phyloP scores from a whole-genome alignment of 2,113 vertebrate genomes.

The Cariama cristata region DNA sequence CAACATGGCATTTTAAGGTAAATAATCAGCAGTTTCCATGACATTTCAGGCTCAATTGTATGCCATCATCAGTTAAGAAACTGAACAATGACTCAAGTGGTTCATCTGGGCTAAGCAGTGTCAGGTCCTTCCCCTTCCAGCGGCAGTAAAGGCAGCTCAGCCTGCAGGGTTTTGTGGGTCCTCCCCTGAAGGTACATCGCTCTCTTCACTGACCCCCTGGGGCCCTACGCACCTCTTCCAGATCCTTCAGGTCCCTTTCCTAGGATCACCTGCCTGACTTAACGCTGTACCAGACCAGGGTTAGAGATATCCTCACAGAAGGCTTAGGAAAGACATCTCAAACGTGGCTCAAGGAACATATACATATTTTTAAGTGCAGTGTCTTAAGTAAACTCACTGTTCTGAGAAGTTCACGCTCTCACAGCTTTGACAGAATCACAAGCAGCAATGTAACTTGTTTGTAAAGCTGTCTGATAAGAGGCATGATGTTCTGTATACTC shows the following conservation, averaged over 20 bases:
- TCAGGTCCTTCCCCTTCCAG: background rate
- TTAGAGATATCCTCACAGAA: background rate
- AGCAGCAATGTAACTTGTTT: background rate
- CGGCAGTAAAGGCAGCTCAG: background rate
- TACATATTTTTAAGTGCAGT: background rate
- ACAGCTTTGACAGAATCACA: background rate
- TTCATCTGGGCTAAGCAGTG: background rate
- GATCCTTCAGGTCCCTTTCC: background rate
- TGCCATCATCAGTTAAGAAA: background rate
- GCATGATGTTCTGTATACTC: background rate
- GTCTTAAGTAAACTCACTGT: background rate
- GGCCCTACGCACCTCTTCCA: background rate
- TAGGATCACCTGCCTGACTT: background rate
- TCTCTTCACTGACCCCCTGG: background rate
- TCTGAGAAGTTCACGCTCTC: background rate
- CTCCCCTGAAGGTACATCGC: background rate
- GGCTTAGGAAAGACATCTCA: background rate
- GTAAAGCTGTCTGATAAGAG: slow-evolving; percentile 1
- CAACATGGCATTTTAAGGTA: background rate
- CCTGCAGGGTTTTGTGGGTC: background rate
- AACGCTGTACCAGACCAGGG: background rate
- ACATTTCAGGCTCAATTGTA: background rate
- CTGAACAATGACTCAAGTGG: background rate
- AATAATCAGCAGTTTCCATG: background rate
- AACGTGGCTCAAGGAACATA: background rate